Evolutionary conservation across 2,888 invertebrate genomes (phyloP).

Genomic region (Hanleya hanleyi): DNA sequence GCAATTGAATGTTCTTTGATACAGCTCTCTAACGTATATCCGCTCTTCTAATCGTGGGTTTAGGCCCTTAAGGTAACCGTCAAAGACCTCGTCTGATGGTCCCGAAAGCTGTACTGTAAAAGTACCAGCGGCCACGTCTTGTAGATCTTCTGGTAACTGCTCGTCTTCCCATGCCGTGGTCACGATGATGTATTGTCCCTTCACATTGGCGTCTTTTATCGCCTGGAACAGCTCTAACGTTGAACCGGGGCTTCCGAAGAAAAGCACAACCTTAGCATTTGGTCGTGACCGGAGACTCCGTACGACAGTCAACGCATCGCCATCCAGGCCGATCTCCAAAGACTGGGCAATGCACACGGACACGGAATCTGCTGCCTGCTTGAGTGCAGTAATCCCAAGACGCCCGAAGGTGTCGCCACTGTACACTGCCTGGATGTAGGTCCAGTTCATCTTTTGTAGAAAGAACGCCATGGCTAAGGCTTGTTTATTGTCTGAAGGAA

Average conservation of each 20-base stretch:
- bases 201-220: constrained; percentile 31
- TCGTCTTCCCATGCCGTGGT: constrained; percentile 53
- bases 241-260: constrained; percentile 36
- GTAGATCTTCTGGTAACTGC: constrained; percentile 24
- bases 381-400: constrained; percentile 30
- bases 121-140: constrained; percentile 49
- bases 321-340: constrained; percentile 39
- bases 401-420: constrained; percentile 47
- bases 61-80: constrained; percentile 40
- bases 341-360: constrained; percentile 51
- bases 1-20: constrained; percentile 56
- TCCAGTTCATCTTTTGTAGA: constrained; percentile 70
- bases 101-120: constrained; percentile 37
- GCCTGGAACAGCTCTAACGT: constrained; percentile 40
- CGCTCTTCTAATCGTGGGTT: constrained; percentile 38
- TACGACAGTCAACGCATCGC: constrained; percentile 35
- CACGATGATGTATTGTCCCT: constrained; percentile 48
- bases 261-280: constrained; percentile 51
- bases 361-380: constrained; percentile 25
- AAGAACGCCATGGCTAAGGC: constrained; percentile 64
- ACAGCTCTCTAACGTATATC: constrained; percentile 56
- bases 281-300: constrained; percentile 38
- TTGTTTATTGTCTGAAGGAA: constrained; percentile 51
- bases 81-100: constrained; percentile 44
- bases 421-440: constrained; percentile 70